A percentile compares a stretch with the other conserved stretches of the same genome.
Conservation (phyloP, 1,140 invertebrate species). For the Asbolus verrucosus region DNA sequence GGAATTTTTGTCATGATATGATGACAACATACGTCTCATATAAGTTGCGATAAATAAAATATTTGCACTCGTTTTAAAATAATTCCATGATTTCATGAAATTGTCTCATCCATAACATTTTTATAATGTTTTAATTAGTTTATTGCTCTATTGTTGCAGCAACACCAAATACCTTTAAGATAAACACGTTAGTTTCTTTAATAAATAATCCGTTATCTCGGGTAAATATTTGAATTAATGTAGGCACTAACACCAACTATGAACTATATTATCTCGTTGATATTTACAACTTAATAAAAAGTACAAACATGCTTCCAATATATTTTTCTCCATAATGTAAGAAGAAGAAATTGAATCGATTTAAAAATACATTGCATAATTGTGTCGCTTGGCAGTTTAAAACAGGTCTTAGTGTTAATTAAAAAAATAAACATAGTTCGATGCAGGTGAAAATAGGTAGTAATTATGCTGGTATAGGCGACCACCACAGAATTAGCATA, state of each 20-base stretch:
- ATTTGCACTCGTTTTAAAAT: slow-evolving; percentile 14
- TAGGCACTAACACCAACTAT: slow-evolving; percentile 8
- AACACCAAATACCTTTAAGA: slow-evolving; percentile 22
- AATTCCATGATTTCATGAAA: slow-evolving; percentile 14
- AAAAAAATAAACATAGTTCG: slow-evolving; percentile 45
- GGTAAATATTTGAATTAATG: slow-evolving; percentile 49
- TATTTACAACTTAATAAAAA: slow-evolving; percentile 23
- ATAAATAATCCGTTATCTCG: slow-evolving; percentile 34
- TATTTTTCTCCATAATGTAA: slow-evolving; percentile 1
- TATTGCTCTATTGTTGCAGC: slow-evolving; percentile 44
- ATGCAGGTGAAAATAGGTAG: slow-evolving; percentile 52
- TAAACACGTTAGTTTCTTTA: slow-evolving; percentile 1
- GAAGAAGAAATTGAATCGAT: not conserved
- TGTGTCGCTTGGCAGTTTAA: slow-evolving; percentile 15
- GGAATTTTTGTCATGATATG: not conserved
- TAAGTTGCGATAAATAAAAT: not conserved
- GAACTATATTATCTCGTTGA: slow-evolving; percentile 28
- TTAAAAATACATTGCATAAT: slow-evolving; percentile 10
- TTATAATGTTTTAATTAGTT: slow-evolving; percentile 43
- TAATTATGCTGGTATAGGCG: slow-evolving; percentile 47
- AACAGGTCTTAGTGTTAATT: slow-evolving; percentile 44
- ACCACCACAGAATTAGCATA: slow-evolving; percentile 7
- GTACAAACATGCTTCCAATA: slow-evolving; percentile 2
- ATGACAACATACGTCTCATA: not conserved
- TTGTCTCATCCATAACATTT: not conserved